Base-by-base conservation (phyloP, 2,113 vertebrate genomes). In the Perca fluviatilis region DNA sequence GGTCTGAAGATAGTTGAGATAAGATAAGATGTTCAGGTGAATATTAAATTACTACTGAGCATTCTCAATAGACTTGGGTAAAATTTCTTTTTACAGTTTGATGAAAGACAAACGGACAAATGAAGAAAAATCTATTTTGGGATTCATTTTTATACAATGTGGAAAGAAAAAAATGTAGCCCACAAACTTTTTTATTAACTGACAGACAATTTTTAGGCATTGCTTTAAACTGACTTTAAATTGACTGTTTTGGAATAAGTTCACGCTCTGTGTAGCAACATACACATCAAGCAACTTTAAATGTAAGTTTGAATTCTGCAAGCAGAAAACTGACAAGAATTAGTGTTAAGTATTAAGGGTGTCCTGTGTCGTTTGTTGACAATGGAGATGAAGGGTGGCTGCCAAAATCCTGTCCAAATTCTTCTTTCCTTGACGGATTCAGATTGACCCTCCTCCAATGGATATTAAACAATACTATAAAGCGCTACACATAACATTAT, bases 31-130 rank as follows among this genome's bases (percentile, higher is more conserved):
- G 62, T 75, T 85, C 40, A 53, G 56, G 63, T 57, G 49, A 82
- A 72, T 82, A 76, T 64, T 77, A 23, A 61, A 81, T 86, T 79
- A 77, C 23, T 25, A 47, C 64, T 27, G 58, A 84, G 66, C 40
- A 56, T 62, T 67, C 54, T 61, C 63, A 47, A 36, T 40, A 6
- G 19, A 60, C 25, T 49, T 50, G 21, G 30, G 30, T 54, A 27
- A 84, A 82, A 80, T 81, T 33, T 6, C 30, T 33, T 33, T 33
- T 33, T 33, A 33, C 30, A 33, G 30, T 33, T 33, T 33, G 5
- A 33, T 33, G 5, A 33, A 33, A 33, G 30, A 33, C 5, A 0
- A 33, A 33, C 5, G 30, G 30, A 33, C 5, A 33, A 33, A 33
- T 5, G 30, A 30, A 30, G 30, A 30, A 30, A 30, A 33, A 33